Evolutionary conservation across 64 coral and sea anemone species (phyloP), one percentile per base, ranked within the genome.

Genomic region (Actinia equina): DNA sequence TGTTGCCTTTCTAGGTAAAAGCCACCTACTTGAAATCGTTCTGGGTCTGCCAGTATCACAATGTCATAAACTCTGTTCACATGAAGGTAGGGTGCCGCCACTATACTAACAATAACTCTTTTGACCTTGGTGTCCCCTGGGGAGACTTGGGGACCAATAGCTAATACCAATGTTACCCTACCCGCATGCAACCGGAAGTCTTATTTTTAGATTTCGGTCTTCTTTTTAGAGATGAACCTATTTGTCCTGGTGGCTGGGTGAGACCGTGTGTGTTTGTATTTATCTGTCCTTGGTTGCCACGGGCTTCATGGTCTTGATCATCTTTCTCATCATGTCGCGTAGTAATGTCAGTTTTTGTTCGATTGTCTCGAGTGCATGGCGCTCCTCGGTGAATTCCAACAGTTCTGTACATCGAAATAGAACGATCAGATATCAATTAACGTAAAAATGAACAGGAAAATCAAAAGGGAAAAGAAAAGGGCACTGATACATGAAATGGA

Each of bases 311-410:
- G 88, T 88, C 41, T 86, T 91, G 18, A 94, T 88, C 55, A 94
- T 90, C 84, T 94, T 94, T 83, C 89, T 83, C 92, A 94, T 94
- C 84, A 94, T 59, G 56, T 87, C 92, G 58, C 92, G 90, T 46
- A 98, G 88, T 15, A 83, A 80, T 4, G 78, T 85, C 2, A 98
- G 84, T 62, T 89, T 94, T 20, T 92, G 92, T 89, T 92, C 89
- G 79, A 98, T 78, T 18, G 92, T 98, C 55, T 98, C 95, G 58
- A 86, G 93, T 14, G 95, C 88, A 71, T 98, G 95, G 23, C 92
- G 52, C 7, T 94, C 92, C 63, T 98, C 95, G 16, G 62, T 92
- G 41, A 94, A 98, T 77, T 98, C 95, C 14, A 98, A 52, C 77
- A 98, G 20, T 87, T 98, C 95, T 98, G 44, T 0, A 89, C 51